Percentiles rank a stretch among this genome's conserved stretches.
Evolutionary conservation across 2,888 invertebrate species (phyloP).

Genomic region (Eupsilia transversa): DNA sequence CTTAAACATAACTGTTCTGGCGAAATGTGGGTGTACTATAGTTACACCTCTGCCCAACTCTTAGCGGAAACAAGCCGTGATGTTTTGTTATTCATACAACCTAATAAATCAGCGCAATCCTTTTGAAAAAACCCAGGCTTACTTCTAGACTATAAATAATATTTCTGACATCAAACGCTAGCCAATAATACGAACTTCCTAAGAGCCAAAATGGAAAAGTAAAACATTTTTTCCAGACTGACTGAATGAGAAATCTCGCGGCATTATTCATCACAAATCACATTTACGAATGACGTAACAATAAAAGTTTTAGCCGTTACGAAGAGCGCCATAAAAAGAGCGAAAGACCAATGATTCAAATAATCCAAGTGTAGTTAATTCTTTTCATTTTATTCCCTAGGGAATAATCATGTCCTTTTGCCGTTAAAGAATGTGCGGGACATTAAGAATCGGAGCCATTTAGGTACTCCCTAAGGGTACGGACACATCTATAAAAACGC

Average conservation of each 20-base stretch:
- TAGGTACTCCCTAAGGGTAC: background rate
- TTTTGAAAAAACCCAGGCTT: constrained; percentile 15
- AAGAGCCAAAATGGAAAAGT: constrained; percentile 23
- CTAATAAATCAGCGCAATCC: constrained; percentile 28
- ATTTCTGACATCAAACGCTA: constrained; percentile 22
- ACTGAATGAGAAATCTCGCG: constrained; percentile 46
- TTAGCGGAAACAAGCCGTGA: too few species aligned
- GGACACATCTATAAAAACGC: background rate
- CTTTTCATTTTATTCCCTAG: constrained; percentile 11
- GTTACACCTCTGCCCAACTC: too few species aligned
- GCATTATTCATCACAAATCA: constrained; percentile 50
- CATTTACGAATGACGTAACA: constrained; percentile 54
- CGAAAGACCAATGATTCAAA: constrained; percentile 52
- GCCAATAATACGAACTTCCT: constrained; percentile 32
- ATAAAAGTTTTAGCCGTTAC: constrained; percentile 53
- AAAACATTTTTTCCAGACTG: constrained; percentile 26
- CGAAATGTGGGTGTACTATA: too few species aligned
- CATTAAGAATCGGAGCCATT: constrained; percentile 15
- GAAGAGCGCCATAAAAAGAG: constrained; percentile 21
- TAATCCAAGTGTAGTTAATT: constrained; percentile 42
- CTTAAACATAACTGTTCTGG: too few species aligned
- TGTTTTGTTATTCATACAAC: too few species aligned
- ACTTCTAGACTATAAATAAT: constrained; percentile 46
- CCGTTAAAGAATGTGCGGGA: constrained; percentile 21
- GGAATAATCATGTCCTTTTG: constrained; percentile 40